These are phyloP conservation scores for Ophonus ardosiacus DNA, from an alignment of 2,888 invertebrate species.

Conservation along the genomic window DNA sequence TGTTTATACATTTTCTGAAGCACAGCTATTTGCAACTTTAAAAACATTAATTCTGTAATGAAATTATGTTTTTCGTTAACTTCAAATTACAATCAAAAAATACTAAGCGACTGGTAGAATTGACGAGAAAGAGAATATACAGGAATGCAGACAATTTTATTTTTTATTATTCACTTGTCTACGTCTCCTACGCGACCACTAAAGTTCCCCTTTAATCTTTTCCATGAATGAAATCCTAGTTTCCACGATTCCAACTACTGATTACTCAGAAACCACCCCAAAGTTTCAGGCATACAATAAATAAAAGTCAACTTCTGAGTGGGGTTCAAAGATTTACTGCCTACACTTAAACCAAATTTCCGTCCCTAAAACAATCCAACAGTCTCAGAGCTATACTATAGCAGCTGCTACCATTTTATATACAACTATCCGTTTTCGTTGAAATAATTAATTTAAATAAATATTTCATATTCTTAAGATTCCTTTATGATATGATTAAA, in stretches of 20 bases:
- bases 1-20: too few relatives aligned
- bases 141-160: too few relatives aligned
- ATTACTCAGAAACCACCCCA: slow-evolving; percentile 28
- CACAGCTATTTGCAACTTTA: too few relatives aligned
- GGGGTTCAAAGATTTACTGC: slow-evolving; percentile 25
- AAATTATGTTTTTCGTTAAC: too few relatives aligned
- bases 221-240: slow-evolving; percentile 31
- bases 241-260: slow-evolving; percentile 17
- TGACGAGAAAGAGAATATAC: too few relatives aligned
- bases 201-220: slow-evolving; percentile 10
- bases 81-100: too few relatives aligned
- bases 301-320: slow-evolving; percentile 33
- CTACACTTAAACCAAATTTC: slow-evolving; percentile 34
- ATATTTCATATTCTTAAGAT: too few relatives aligned
- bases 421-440: not conserved
- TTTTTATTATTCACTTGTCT: not conserved
- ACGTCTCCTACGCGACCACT: not conserved
- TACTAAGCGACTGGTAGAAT: too few relatives aligned
- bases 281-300: slow-evolving; percentile 23
- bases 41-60: too few relatives aligned
- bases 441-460: too few relatives aligned
- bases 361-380: not conserved
- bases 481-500: too few relatives aligned
- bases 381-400: not conserved
- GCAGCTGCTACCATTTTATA: not conserved